Evolutionary conservation across 1,140 invertebrate species (phyloP), one percentile per base, ranked within the genome.

Genomic region (Mycetomoellerius zeteki): DNA sequence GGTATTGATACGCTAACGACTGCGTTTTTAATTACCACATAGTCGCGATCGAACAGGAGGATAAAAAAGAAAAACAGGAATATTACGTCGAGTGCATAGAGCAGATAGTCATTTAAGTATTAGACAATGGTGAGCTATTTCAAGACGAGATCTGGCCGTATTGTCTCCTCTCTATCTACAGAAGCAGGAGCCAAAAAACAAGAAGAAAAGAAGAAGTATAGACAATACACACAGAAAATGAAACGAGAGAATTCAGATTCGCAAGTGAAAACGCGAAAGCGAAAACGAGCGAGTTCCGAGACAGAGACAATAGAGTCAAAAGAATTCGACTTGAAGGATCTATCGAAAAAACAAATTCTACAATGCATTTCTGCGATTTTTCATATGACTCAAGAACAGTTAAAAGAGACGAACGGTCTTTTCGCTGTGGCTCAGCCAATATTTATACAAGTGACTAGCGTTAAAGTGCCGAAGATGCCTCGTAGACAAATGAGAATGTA

Each of bases 391-490:
- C 62, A 91, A 30, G 88, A 89, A 58, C 76, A 91, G 67, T 67
- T 88, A 21, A 90, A 95, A 72, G 92, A 92, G 30, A 93, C 93
- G 71, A 94, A 92, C 62, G 71, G 19, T 65, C 86, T 96, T 14
- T 94, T 96, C 56, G 85, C 92, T 47, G 93, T 93, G 4, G 75
- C 65, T 37, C 88, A 91, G 76, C 91, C 95, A 2, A 87, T 96
- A 65, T 94, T 95, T 62, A 56, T 96, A 27, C 94, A 95, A 91
- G 91, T 96, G 10, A 95, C 92, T 12, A 93, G 93, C 24, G 91
- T 96, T 16, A 96, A 95, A 92, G 92, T 96, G 21, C 94, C 96
- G 5, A 93, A 95, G 87, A 90, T 92, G 73, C 91, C 94, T 75
- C 85, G 87, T 47, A 90, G 95, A 87, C 92, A 94, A 75, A 85